These are phyloP conservation scores for zebrafish (Danio rerio) DNA, from an alignment of 2,113 vertebrate genomes.

Conservation along the genomic window DNA sequence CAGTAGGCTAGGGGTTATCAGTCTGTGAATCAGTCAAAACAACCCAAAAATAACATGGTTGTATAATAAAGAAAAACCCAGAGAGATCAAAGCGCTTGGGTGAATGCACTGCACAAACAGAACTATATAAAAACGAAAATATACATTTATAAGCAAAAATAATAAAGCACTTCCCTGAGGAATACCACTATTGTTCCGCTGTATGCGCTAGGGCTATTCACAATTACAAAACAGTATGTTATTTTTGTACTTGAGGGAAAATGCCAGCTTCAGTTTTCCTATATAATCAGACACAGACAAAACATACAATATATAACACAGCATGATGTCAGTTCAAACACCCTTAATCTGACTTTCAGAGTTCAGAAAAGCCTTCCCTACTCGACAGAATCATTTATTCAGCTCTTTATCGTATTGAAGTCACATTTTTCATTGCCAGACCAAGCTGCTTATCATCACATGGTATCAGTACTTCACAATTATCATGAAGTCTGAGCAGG, in stretches of 20 bases:
- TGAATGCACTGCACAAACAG: not conserved
- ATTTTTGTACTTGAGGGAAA: not conserved
- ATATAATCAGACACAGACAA: not conserved
- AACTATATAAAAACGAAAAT: not conserved
- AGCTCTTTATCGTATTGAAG: constrained; percentile 5
- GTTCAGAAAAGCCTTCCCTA: not conserved
- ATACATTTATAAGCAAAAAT: not conserved
- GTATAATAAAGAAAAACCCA: constrained; percentile 16
- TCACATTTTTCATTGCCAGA: constrained; percentile 20
- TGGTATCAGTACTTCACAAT: constrained; percentile 28
- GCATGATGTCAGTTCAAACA: not conserved
- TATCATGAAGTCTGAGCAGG: constrained; percentile 13
- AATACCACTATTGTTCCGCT: not conserved
- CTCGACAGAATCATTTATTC: not conserved
- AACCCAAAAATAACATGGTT: constrained; percentile 22
- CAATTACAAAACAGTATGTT: not conserved
- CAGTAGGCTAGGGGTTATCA: not conserved
- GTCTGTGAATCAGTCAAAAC: constrained; percentile 17
- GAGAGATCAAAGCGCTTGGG: not conserved
- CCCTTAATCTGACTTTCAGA: constrained; percentile 28
- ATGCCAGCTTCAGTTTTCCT: not conserved
- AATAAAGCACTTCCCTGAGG: not conserved
- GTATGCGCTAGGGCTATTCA: not conserved
- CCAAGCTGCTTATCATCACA: not conserved
- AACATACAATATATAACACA: not conserved